Evolutionary conservation across 2,888 invertebrate genomes (phyloP).

Genomic region (Agonopterix alstromeriana): DNA sequence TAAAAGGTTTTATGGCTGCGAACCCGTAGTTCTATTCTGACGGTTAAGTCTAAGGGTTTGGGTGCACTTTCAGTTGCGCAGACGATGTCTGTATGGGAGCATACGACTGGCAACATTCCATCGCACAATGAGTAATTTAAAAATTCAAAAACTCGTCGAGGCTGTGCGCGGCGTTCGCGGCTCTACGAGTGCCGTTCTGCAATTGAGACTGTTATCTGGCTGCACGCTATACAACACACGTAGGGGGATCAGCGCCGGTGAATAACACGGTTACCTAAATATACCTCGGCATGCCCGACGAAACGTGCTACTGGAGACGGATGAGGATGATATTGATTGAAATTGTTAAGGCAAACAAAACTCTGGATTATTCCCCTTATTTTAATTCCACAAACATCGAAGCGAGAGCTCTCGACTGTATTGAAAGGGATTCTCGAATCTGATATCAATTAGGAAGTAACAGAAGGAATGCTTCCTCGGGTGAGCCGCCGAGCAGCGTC

Average conservation of each 20-base stretch:
- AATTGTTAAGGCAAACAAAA: slow-evolving; percentile 32
- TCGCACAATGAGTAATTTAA: slow-evolving; percentile 78
- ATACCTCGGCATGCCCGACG: background rate
- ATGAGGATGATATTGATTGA: slow-evolving; percentile 22
- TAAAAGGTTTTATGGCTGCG: slow-evolving; percentile 33
- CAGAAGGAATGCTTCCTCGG: slow-evolving; percentile 27
- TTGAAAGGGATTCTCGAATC: slow-evolving; percentile 37
- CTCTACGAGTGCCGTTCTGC: slow-evolving; percentile 61
- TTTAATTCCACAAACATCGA: slow-evolving; percentile 13
- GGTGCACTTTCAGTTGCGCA: slow-evolving; percentile 52
- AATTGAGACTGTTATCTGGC: slow-evolving; percentile 70
- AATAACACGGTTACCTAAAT: slow-evolving; percentile 36
- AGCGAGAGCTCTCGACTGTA: slow-evolving; percentile 9
- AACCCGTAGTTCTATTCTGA: slow-evolving; percentile 40
- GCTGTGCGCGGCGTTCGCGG: slow-evolving; percentile 58
- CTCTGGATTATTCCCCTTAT: slow-evolving; percentile 15
- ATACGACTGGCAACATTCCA: slow-evolving; percentile 64
- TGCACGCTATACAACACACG: slow-evolving; percentile 37
- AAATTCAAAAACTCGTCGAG: slow-evolving; percentile 77
- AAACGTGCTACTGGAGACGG: background rate
- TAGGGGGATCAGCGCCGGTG: slow-evolving; percentile 33
- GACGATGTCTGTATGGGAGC: slow-evolving; percentile 30
- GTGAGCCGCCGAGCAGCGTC: slow-evolving; percentile 19
- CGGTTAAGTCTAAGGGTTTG: slow-evolving; percentile 44
- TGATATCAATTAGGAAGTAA: slow-evolving; percentile 42